Evolutionary conservation across 2,797 vertebrate species (phyloP), one percentile per base, ranked within the genome.

Genomic region (Yasuhikotakia modesta): DNA sequence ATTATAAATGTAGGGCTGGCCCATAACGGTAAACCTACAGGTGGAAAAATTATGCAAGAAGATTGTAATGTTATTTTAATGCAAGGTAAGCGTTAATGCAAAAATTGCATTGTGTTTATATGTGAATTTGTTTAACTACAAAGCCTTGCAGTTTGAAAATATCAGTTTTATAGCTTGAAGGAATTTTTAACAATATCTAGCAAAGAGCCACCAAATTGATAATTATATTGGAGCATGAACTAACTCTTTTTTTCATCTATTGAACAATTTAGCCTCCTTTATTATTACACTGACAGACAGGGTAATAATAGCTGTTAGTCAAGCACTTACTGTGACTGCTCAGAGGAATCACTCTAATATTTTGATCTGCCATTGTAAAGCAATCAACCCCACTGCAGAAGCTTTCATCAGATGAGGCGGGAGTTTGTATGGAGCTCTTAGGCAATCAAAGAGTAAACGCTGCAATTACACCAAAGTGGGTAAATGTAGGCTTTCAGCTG

Each of bases 401-500:
- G 82, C 83, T 87, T 82, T 89, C 86, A 86, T 87, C 89, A 89
- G 82, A 71, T 79, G 58, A 88, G 86, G 81, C 86, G 53, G 69
- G 84, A 81, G 81, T 87, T 88, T 91, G 90, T 92, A 91, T 90
- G 85, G 87, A 91, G 86, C 86, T 87, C 88, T 91, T 89, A 87
- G 81, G 76, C 81, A 66, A 71, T 87, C 88, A 85, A 90, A 90
- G 87, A 84, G 88, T 86, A 91, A 90, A 89, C 68, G 86, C 88
- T 85, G 88, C 88, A 90, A 89, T 92, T 90, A 90, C 87, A 87
- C 85, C 85, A 87, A 89, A 91, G 91, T 91, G 90, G 90, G 87
- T 91, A 91, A 94, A 92, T 91, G 88, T 85, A 90, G 90, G 87
- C 89, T 90, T 91, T 91, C 86, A 88, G 73, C 86, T 77, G 82